phyloP scores from a whole-genome alignment of 1,140 invertebrate species.

The Drosophila virilis region DNA sequence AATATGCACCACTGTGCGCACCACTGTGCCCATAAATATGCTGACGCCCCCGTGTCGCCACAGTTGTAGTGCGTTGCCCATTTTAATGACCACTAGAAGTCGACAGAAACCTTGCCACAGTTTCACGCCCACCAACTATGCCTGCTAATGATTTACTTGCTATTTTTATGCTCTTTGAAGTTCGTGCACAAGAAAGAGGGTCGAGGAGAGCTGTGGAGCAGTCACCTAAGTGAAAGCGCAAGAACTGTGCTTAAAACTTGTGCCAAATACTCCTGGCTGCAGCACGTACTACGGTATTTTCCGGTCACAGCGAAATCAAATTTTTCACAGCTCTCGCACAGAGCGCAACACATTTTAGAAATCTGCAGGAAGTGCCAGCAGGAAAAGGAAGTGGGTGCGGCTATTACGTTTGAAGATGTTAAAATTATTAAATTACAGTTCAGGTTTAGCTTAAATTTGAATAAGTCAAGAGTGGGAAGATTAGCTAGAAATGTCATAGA shows the following conservation, averaged over 20 bases:
- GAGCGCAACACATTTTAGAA: background rate
- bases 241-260: slow-evolving; percentile 11
- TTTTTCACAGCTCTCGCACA: slow-evolving; percentile 8
- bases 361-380: background rate
- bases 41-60: slow-evolving; percentile 2
- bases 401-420: background rate
- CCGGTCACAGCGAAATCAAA: slow-evolving; percentile 15
- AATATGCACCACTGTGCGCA: slow-evolving; percentile 14
- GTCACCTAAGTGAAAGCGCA: slow-evolving; percentile 9
- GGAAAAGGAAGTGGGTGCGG: slow-evolving; percentile 5
- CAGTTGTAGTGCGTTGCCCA: slow-evolving; percentile 17
- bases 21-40: slow-evolving; percentile 21
- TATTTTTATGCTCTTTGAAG: slow-evolving; percentile 62
- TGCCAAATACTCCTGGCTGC: slow-evolving; percentile 7
- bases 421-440: slow-evolving; percentile 5
- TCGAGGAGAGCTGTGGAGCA: background rate
- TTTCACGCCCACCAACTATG: slow-evolving; percentile 42
- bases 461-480: too few species aligned
- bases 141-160: slow-evolving; percentile 79
- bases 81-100: slow-evolving; percentile 63
- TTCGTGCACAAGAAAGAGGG: slow-evolving; percentile 4
- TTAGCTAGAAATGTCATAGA: too few species aligned
- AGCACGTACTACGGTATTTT: slow-evolving; percentile 17
- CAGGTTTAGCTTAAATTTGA: background rate
- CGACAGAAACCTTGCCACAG: slow-evolving; percentile 33